A percentile compares a stretch with the other conserved stretches of the same genome.
Conservation (phyloP, 2,113 vertebrate genomes). For the Megaptera novaeangliae region DNA sequence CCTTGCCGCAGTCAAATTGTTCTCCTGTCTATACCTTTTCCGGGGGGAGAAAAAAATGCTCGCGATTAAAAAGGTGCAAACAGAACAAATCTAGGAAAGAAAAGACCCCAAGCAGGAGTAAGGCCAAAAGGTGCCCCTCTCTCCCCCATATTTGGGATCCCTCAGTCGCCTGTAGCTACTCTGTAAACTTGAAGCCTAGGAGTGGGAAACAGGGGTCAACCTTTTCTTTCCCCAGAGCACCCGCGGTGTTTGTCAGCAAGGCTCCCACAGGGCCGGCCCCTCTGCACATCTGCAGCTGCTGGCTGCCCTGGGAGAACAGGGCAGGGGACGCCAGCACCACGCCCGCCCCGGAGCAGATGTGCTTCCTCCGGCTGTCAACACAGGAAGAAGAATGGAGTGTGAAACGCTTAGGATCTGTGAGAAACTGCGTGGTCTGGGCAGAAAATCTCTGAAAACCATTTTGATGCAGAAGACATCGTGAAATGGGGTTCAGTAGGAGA, state of each 20-base stretch:
- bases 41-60: not conserved
- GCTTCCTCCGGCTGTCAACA: not conserved
- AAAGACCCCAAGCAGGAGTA: not conserved
- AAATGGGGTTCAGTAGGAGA: not conserved
- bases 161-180: no score
- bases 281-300: not conserved
- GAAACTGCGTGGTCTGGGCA: conserved; percentile 6
- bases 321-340: not conserved
- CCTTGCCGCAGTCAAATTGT: not conserved
- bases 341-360: not conserved
- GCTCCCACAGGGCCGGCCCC: not conserved
- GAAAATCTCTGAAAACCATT: not conserved
- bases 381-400: not conserved
- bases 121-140: not conserved
- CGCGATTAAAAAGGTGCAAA: not conserved
- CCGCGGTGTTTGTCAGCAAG: rapidly evolving
- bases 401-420: not conserved
- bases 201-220: not conserved
- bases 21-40: not conserved
- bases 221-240: not conserved
- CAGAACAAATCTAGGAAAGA: not conserved
- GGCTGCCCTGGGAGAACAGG: not conserved
- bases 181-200: not conserved
- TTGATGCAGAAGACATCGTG: not conserved
- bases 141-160: not conserved